Base-by-base conservation (phyloP, 2,113 vertebrate genomes). In the Pavo muticus region DNA sequence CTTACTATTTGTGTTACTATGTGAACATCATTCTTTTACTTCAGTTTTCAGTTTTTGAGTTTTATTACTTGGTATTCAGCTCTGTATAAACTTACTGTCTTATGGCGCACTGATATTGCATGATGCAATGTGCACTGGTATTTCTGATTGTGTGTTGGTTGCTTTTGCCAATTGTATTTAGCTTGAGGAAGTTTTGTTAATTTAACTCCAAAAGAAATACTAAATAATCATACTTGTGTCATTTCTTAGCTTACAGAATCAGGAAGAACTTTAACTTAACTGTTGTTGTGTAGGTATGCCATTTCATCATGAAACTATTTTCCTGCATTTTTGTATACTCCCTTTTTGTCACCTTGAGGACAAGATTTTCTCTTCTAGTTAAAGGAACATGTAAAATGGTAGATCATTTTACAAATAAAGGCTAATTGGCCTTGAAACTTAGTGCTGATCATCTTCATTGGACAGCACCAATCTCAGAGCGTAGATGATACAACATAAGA, bases 161-260 rank as follows among this genome's bases (percentile, higher is more conserved):
- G n/a, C 44, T 88, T 82, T 48, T 60, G 24, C 91, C 48, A 75
- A 10, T 75, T 39, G 6, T 14, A 29, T 42, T 79, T 72, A 37
- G 32, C 56, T 39, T 71, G 44, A 54, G 44, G 37, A 65, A 60
- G 12, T 24, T 81, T 44, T 82, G 27, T 78, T 77, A 52, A n/a
- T 88, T 90, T 88, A 76, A 32, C 32, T 73, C 83, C 15, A 32
- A 40, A 65, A 81, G 32, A 87, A 81, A 60, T 13, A 56, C 42
- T 75, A 44, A 87, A 52, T 18, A 61, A 19, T 72, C 27, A 63
- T 40, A 69, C 14, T 18, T 50, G 35, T 7, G 2, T 83, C 72
- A 52, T 71, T 91, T 78, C 10, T 63, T 39, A 40, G 35, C 25
- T 63, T 63, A 27, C 61, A 27, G 23, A 40, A 44, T 54, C 24